Evolutionary conservation across 2,113 vertebrate species (phyloP).

Genomic region (Peromyscus polionotus): DNA sequence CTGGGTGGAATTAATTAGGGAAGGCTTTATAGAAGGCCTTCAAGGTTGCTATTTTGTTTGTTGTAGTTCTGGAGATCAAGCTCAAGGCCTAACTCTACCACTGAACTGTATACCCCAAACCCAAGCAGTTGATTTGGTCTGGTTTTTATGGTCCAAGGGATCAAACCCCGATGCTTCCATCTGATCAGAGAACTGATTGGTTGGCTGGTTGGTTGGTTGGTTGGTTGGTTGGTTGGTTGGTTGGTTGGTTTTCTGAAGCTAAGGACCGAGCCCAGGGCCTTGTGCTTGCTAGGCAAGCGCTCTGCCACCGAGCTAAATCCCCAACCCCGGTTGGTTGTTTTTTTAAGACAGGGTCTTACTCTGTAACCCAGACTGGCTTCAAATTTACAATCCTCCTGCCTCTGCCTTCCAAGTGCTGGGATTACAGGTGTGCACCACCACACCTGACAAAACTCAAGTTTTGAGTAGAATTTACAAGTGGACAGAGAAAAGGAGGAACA

Average conservation of each 20-base stretch:
- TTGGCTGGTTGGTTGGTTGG: neutral
- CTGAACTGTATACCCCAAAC: neutral
- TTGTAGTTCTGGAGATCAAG: neutral
- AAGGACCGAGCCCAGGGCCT: too few species aligned
- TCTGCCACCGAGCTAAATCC: too few species aligned
- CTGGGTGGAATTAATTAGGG: slow-evolving; percentile 5
- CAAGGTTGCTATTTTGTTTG: neutral
- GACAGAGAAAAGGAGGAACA: neutral
- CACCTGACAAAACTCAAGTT: neutral
- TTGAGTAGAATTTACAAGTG: slow-evolving; percentile 44
- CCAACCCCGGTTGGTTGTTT: neutral
- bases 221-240: neutral
- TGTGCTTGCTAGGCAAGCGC: too few species aligned
- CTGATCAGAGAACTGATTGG: neutral
- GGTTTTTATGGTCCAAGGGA: neutral
- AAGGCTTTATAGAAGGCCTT: slow-evolving; percentile 34
- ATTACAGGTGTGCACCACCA: neutral
- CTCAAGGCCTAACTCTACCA: neutral
- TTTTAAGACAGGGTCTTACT: neutral
- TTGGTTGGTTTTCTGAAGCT: too few species aligned
- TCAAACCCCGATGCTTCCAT: neutral
- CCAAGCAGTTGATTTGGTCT: neutral
- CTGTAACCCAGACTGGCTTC: neutral
- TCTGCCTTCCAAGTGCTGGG: neutral
- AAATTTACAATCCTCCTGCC: neutral